Base-by-base conservation (phyloP, 2,888 invertebrate species). In the Cosmopolites sordidus region DNA sequence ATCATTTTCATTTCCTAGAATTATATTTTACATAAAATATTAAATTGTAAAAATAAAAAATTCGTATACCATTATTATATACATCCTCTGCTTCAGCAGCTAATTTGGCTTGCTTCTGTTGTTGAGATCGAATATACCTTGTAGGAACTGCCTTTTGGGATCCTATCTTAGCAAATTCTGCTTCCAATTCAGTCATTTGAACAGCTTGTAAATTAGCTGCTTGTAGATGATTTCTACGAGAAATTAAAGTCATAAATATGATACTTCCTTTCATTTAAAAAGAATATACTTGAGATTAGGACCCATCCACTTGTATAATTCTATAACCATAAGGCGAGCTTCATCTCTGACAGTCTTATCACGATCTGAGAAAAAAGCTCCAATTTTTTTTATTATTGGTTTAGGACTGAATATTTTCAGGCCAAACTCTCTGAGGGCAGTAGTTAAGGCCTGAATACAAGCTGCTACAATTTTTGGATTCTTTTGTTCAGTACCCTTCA, bases 381-480 rank as follows among this genome's bases (percentile, higher is more conserved):
- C 84, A 53, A 95, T 81, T 70, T 91, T 90, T 75, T 96, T 97
- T 54, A 96, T 82, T 67, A 97, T 75, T 0, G 89, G 87, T 69
- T 96, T 97, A 15, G 94, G 82, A 58, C 82, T 84, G 11, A 98
- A 82, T 2, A 95, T 89, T 78, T 96, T 96, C 48, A 87, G 83
- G 0, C 98, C 97, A 75, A 96, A 98, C 71, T 91, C 91, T 63
- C 86, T 86, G 17, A 97, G 73, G 0, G 91, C 87, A 39, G 84
- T 80, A 16, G 88, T 86, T 5, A 89, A 74, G 0, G 87, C 83
- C 4, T 84, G 78, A 1, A 90, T 80, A 71, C 92, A 94, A 0
- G 89, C 94, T 0, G 89, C 78, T 0, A 94, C 90, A 55, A 94
- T 91, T 77, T 96, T 98, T 0, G 98, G 97, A 74, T 96, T 96